Conservation (phyloP, 2,797 vertebrate species). For the Phrynocephalus guinanensis region DNA sequence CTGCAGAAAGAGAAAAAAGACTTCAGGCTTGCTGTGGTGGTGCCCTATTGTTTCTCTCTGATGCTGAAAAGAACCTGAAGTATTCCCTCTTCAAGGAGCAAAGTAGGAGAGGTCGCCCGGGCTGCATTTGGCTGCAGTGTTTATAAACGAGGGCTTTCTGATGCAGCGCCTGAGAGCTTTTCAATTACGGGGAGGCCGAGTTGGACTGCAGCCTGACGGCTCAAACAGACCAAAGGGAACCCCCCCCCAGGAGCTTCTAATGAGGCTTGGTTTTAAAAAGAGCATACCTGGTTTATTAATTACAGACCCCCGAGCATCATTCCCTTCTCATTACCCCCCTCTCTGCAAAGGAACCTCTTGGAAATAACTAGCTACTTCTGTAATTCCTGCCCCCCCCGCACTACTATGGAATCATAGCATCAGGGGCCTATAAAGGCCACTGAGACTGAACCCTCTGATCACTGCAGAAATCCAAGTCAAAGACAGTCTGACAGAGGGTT, state of each 20-base stretch:
- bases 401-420: no score
- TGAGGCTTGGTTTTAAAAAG: constrained; percentile 9
- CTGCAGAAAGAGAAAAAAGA: constrained; percentile 90
- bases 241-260: constrained; percentile 32
- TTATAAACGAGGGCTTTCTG: constrained; percentile 66
- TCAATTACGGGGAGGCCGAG: constrained; percentile 60
- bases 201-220: constrained; percentile 49
- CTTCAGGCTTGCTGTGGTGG: constrained; percentile 85
- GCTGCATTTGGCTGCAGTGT: constrained; percentile 67
- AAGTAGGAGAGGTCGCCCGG: constrained; percentile 65
- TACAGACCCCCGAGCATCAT: not conserved
- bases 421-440: no score
- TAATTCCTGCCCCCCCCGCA: no score
- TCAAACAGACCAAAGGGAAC: constrained; percentile 43
- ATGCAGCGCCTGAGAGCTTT: constrained; percentile 67
- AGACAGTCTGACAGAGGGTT: no score
- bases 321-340: no score
- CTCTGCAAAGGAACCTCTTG: no score
- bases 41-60: constrained; percentile 82
- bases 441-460: no score
- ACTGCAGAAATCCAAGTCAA: no score
- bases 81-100: constrained; percentile 71
- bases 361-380: no score
- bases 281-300: constrained; percentile 43
- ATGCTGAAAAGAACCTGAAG: constrained; percentile 80